These are phyloP conservation scores for Darevskia nairensis DNA, from an alignment of 2,797 vertebrate species.

Conservation along the genomic window DNA sequence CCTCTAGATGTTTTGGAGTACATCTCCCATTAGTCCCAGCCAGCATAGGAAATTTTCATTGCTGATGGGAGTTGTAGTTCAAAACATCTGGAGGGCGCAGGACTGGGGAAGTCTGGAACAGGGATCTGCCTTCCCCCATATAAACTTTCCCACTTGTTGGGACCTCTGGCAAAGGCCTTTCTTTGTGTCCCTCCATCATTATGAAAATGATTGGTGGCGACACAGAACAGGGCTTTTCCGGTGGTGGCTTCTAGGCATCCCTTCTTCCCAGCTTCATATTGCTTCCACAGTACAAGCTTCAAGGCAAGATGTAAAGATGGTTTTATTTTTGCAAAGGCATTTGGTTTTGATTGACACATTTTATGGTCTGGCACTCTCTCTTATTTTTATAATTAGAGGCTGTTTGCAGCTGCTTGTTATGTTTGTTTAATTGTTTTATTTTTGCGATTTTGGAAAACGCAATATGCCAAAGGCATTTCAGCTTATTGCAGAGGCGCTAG, in stretches of 20 bases:
- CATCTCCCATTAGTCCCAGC: neutral
- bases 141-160: too few relatives aligned
- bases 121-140: neutral
- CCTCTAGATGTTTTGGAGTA: neutral
- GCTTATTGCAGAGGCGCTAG: neutral
- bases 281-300: neutral
- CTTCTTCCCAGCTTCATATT: neutral
- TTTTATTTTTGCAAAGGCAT: neutral
- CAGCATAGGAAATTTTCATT: neutral
- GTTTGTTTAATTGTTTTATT: neutral
- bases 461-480: neutral
- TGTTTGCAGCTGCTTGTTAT: neutral
- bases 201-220: too few relatives aligned
- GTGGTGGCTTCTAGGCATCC: too few relatives aligned
- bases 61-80: neutral
- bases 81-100: neutral
- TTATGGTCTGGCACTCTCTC: neutral
- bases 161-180: too few relatives aligned
- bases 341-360: neutral
- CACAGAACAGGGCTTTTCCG: too few relatives aligned
- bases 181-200: too few relatives aligned
- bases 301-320: too few relatives aligned
- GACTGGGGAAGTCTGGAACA: neutral
- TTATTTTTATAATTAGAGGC: neutral
- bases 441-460: neutral